Percentiles rank a stretch among this genome's conserved stretches.
Evolutionary conservation across 2,888 invertebrate species (phyloP).

Genomic region (Creontiades dilutus): DNA sequence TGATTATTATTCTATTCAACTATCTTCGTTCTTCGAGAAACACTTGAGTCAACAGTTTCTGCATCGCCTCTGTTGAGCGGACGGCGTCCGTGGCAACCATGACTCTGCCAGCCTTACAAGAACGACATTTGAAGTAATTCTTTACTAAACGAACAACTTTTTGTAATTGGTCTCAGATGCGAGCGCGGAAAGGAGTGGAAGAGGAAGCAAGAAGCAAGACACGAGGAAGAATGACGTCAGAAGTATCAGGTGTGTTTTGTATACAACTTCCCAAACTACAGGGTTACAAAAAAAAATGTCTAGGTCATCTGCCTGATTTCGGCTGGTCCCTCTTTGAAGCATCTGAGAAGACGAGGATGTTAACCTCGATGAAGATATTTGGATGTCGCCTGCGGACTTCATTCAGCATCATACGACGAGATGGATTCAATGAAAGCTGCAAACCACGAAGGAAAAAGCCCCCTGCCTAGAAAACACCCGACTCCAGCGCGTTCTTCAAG

Average conservation of each 20-base stretch:
- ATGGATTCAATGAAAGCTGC: background rate
- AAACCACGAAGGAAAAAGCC: background rate
- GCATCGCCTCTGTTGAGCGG: background rate
- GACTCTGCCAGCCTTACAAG: conserved; percentile 20
- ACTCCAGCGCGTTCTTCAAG: background rate
- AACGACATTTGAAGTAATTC: background rate
- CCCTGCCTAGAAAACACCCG: conserved; percentile 13
- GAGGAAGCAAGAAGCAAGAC: conserved; percentile 67
- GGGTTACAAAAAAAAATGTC: conserved; percentile 39
- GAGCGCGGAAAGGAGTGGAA: conserved; percentile 71
- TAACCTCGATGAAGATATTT: background rate
- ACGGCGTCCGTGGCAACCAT: conserved; percentile 1
- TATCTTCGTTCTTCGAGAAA: conserved; percentile 13
- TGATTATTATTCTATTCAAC: conserved; percentile 6
- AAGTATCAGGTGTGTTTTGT: conserved; percentile 70
- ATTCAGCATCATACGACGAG: background rate
- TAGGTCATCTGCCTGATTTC: conserved; percentile 43
- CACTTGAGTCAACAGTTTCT: conserved; percentile 30
- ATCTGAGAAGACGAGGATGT: background rate
- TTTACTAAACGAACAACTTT: conserved; percentile 64
- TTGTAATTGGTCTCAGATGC: conserved; percentile 73
- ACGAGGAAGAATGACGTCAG: conserved; percentile 61
- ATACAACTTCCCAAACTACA: conserved; percentile 52
- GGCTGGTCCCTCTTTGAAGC: background rate
- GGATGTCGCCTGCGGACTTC: background rate